phyloP scores from a whole-genome alignment of 2,797 vertebrate genomes.

The Sebastes cheni region DNA sequence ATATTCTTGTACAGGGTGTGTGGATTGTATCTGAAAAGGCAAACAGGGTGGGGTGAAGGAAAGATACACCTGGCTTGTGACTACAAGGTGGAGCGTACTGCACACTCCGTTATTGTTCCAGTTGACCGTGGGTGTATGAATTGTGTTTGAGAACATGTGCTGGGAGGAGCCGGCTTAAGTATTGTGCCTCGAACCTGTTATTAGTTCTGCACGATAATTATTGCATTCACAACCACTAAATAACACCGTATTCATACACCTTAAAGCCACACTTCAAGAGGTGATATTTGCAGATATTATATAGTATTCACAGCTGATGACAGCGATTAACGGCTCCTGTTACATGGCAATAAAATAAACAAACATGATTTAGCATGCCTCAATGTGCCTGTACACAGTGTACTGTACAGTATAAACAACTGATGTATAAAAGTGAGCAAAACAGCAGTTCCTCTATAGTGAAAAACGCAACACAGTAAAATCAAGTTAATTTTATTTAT shows the following conservation, averaged over 20 bases:
- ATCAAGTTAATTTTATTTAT: background rate
- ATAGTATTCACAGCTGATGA: constrained; percentile 31
- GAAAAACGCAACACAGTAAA: background rate
- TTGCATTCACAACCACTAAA: constrained; percentile 57
- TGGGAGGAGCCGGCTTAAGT: constrained; percentile 64
- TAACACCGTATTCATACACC: constrained; percentile 42
- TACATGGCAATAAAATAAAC: constrained; percentile 28
- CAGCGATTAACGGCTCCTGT: constrained; percentile 9
- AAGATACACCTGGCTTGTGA: constrained; percentile 32
- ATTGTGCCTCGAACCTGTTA: constrained; percentile 50
- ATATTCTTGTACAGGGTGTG: constrained; percentile 48
- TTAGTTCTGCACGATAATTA: constrained; percentile 65
- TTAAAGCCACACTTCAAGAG: constrained; percentile 42
- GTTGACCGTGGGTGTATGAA: constrained; percentile 40
- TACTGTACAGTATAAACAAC: background rate
- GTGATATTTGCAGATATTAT: constrained; percentile 53
- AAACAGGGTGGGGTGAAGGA: constrained; percentile 69
- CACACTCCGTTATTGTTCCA: constrained; percentile 47
- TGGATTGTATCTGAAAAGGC: constrained; percentile 31
- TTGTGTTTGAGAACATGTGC: constrained; percentile 66
- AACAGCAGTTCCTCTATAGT: background rate
- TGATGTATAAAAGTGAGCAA: background rate
- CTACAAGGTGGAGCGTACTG: constrained; percentile 22
- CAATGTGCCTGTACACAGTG: background rate
- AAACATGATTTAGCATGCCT: constrained; percentile 9